Conservation (phyloP, 2,113 vertebrate genomes). For the Leptosomus discolor region DNA sequence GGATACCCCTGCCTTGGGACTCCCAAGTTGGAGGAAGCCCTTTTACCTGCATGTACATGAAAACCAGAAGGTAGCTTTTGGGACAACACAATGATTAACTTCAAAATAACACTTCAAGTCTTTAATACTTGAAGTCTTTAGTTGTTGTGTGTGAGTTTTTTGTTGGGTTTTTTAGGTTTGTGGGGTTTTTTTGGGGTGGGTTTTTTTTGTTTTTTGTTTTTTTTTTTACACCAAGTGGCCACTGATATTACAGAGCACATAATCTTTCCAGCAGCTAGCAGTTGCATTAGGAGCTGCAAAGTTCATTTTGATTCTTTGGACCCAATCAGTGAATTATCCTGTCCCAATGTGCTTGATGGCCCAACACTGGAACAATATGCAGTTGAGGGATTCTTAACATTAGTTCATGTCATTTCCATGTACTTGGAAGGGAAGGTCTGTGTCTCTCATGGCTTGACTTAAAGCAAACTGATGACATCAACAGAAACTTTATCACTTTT, state of each 20-base stretch:
- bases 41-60: too few relatives aligned
- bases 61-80: too few relatives aligned
- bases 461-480: neutral
- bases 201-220: too few relatives aligned
- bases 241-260: neutral
- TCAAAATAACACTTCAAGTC: neutral
- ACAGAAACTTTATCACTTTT: neutral
- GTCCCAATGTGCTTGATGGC: fast-evolving
- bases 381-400: neutral
- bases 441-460: neutral
- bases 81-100: neutral
- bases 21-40: too few relatives aligned
- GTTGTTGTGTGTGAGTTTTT: too few relatives aligned
- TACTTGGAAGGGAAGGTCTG: neutral
- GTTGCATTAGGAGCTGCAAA: neutral
- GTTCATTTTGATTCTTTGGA: neutral
- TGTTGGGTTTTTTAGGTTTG: too few relatives aligned
- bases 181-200: too few relatives aligned
- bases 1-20: too few relatives aligned
- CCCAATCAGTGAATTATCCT: neutral
- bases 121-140: too few relatives aligned
- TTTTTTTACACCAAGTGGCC: neutral
- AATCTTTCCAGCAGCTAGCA: neutral
- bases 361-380: neutral
- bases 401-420: fast-evolving